These are phyloP conservation scores for Liparis tanakae DNA, from an alignment of 2,797 vertebrate species.

Conservation along the genomic window DNA sequence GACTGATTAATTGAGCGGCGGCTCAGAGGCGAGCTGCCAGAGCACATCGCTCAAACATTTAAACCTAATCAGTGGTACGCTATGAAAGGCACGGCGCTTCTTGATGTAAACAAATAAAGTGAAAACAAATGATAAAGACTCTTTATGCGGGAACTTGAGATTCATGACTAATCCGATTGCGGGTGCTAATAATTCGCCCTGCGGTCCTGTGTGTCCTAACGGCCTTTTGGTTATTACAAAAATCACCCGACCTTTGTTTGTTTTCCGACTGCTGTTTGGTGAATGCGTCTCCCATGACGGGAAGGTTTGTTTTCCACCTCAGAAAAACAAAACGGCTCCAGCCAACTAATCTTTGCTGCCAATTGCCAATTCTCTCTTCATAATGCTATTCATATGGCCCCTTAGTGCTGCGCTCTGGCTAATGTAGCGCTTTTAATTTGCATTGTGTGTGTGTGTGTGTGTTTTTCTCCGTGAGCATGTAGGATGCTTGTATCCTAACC, in stretches of 20 bases:
- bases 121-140: conserved; percentile 49
- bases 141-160: conserved; percentile 46
- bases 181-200: conserved; percentile 58
- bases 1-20: conserved; percentile 50
- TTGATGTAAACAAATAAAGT: conserved; percentile 54
- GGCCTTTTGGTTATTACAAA: conserved; percentile 31
- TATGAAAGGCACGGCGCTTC: conserved; percentile 32
- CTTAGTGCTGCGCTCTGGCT: conserved; percentile 59
- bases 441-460: conserved; percentile 38
- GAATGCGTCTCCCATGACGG: conserved; percentile 26
- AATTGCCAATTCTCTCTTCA: conserved; percentile 69
- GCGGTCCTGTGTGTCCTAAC: conserved; percentile 33
- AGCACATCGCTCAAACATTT: conserved; percentile 65
- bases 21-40: conserved; percentile 50
- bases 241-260: conserved; percentile 58
- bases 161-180: conserved; percentile 47
- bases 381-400: conserved; percentile 70
- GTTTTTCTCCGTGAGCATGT: conserved; percentile 32
- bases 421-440: conserved; percentile 67
- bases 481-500: conserved; percentile 58
- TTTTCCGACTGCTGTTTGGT: conserved; percentile 20
- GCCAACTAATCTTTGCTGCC: conserved; percentile 63
- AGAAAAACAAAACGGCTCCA: conserved; percentile 49
- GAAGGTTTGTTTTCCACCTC: neutral
- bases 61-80: conserved; percentile 51